Percentiles rank a stretch among this genome's conserved stretches.
These are phyloP conservation scores for Cordilura impudica DNA, from an alignment of 2,888 invertebrate genomes.

Conservation along the genomic window DNA sequence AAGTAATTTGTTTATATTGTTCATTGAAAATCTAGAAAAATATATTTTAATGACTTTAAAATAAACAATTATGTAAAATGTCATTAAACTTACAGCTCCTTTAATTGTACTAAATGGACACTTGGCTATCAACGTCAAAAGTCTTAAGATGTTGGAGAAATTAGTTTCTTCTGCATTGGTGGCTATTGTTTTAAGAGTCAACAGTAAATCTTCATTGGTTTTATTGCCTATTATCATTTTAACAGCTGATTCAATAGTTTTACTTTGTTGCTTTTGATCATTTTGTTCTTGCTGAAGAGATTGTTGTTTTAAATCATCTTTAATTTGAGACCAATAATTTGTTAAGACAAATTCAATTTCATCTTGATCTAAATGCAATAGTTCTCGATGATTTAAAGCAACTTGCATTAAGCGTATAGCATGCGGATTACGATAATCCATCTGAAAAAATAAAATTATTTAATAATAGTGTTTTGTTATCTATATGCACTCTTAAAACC, in stretches of 20 bases:
- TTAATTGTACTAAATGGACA: constrained; percentile 73
- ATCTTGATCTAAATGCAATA: constrained; percentile 73
- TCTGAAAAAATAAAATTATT: constrained; percentile 61
- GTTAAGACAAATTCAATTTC: constrained; percentile 75
- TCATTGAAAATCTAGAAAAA: constrained; percentile 75
- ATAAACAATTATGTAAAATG: background rate
- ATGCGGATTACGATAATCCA: constrained; percentile 72
- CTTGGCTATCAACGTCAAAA: constrained; percentile 71
- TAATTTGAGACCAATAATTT: constrained; percentile 74
- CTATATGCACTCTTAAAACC: too few relatives aligned
- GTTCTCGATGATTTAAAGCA: constrained; percentile 69
- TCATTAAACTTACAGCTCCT: constrained; percentile 70
- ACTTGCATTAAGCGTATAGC: constrained; percentile 72
- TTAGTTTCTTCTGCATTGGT: constrained; percentile 60
- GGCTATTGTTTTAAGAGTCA: constrained; percentile 68
- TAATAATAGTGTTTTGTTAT: background rate
- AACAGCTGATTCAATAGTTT: constrained; percentile 69
- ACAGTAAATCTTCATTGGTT: constrained; percentile 73
- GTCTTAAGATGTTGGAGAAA: constrained; percentile 67
- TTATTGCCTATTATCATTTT: constrained; percentile 73
- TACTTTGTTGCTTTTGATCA: constrained; percentile 42
- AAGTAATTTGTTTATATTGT: constrained; percentile 73
- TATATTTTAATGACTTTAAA: background rate
- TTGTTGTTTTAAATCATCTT: constrained; percentile 67
- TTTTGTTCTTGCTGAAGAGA: background rate